phyloP scores from a whole-genome alignment of 2,113 vertebrate genomes.

The Sturnira hondurensis region DNA sequence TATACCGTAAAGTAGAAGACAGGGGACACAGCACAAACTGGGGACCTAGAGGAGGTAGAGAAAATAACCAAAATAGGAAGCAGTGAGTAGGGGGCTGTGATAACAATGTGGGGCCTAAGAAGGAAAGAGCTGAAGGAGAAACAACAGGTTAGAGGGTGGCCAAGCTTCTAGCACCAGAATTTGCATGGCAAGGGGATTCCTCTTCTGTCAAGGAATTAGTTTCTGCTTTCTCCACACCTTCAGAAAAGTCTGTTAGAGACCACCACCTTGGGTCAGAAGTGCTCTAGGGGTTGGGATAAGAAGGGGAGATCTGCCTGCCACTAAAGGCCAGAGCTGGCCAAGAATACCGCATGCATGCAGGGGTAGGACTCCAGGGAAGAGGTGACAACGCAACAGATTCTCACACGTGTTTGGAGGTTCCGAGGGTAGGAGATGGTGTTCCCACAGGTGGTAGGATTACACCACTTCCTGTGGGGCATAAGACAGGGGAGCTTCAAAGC shows the following conservation, averaged over 20 bases:
- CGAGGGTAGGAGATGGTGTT: background rate
- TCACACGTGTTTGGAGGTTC: background rate
- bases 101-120: background rate
- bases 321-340: background rate
- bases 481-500: background rate
- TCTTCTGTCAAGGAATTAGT: background rate
- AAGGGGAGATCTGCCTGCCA: background rate
- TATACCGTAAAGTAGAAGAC: no score
- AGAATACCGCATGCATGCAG: no score
- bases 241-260: background rate
- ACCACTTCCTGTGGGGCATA: background rate
- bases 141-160: background rate
- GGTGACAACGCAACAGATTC: background rate
- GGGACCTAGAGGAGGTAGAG: background rate
- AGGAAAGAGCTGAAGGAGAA: background rate
- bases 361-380: background rate
- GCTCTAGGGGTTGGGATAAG: background rate
- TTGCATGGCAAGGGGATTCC: background rate
- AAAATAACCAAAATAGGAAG: background rate
- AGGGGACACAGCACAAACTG: background rate
- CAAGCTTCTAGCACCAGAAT: background rate
- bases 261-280: fast-evolving
- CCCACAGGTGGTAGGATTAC: background rate
- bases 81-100: background rate
- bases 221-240: background rate